Evolutionary conservation across 2,888 invertebrate genomes (phyloP).

Genomic region (Rhagonycha fulva): DNA sequence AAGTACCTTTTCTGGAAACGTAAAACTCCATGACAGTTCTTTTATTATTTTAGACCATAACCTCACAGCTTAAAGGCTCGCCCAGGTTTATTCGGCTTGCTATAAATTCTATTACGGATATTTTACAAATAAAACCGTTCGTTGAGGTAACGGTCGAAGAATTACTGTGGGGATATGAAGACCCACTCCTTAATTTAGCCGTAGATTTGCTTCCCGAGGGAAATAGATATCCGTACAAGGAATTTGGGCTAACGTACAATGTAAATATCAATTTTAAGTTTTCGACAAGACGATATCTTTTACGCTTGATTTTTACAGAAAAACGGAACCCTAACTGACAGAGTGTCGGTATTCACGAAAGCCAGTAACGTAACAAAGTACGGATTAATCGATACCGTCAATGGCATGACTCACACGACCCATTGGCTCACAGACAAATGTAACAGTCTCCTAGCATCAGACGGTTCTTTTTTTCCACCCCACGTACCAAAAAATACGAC

Average conservation of each 20-base stretch:
- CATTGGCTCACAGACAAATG: conserved; percentile 82
- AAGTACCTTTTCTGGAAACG: conserved; percentile 52
- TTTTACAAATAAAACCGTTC: conserved; percentile 88
- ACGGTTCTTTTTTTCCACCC: conserved; percentile 91
- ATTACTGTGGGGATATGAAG: conserved; percentile 89
- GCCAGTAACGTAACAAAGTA: conserved; percentile 72
- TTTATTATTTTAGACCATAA: conserved; percentile 69
- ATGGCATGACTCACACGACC: conserved; percentile 69
- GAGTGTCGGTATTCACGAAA: conserved; percentile 80
- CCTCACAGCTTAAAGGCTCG: no score
- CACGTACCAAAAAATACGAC: conserved; percentile 78
- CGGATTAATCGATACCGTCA: conserved; percentile 78
- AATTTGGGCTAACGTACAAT: conserved; percentile 87
- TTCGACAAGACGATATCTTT: conserved; percentile 4
- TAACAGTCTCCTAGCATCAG: conserved; percentile 82
- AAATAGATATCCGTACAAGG: conserved; percentile 86
- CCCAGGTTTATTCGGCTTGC: no score
- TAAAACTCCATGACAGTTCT: neutral
- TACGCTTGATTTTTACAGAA: conserved; percentile 58
- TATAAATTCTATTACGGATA: no score
- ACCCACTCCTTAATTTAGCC: conserved; percentile 84
- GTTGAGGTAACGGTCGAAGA: conserved; percentile 87
- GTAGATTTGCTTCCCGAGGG: conserved; percentile 91
- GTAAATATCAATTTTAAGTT: conserved; percentile 58
- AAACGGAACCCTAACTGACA: conserved; percentile 76